Evolutionary conservation across 1,140 invertebrate species (phyloP), one percentile per base, ranked within the genome.

Genomic region (Pseudomyrmex cubaensis): DNA sequence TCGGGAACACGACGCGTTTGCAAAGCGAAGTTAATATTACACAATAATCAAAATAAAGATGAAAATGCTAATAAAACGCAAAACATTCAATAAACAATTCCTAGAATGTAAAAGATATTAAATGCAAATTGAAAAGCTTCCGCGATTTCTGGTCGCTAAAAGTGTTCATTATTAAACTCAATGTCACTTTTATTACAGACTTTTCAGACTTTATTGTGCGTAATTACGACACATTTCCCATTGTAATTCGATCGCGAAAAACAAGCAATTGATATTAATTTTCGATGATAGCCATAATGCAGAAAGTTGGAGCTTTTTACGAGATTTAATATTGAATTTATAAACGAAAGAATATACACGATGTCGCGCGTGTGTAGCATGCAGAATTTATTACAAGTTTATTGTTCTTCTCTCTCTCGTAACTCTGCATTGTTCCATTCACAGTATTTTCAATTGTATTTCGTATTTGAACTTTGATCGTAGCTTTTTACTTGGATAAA

Each of bases 191-290:
- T 80, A 80, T 72, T 48, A 20, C 56, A n/a, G 15, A 59, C 54
- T 59, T 80, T 80, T 59, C 64, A 61, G 22, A 35, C 66, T 80
- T 80, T 70, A 80, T 80, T 72, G 52, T 48, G 70, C 76, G 56
- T 80, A 61, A 80, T 80, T 72, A 59, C 44, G 10, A 44, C 54
- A 20, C 20, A 50, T 72, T 80, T 80, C 12, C 66, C 44, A 80
- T 80, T 57, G 66, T 72, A 80, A 80, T 59, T 52, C 54, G 52
- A 70, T 70, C 69, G 54, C 52, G 22, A 35, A 80, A 80, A 80
- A 80, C 76, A 70, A 59, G 76, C 66, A n/a, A 80, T 72, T 80
- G 76, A 70, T 80, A 80, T 80, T 80, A 72, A 80, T 80, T 80
- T 50, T 80, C 76, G 76, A 70, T 61, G 66, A 57, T 50, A 22